Conservation (phyloP, 1,140 invertebrate genomes). For the Aradophagus sp. region DNA sequence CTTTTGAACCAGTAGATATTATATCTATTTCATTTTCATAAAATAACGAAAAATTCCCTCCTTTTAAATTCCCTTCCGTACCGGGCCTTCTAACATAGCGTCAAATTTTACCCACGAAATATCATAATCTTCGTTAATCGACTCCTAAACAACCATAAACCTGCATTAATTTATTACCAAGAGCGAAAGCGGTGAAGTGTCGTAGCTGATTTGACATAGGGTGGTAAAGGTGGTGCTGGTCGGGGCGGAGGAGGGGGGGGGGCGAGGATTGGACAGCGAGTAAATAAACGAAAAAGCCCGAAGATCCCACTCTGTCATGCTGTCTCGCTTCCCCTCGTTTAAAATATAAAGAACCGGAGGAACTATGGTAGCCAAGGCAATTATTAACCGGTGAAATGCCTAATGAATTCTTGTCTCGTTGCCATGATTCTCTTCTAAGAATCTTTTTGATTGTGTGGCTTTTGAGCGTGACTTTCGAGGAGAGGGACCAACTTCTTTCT, state of each 20-base stretch:
- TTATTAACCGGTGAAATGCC: slow-evolving; percentile 65
- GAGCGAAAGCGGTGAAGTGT: slow-evolving; percentile 52
- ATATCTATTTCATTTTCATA: too few species aligned
- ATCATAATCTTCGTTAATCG: too few species aligned
- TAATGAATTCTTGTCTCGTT: slow-evolving; percentile 69
- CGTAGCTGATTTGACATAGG: slow-evolving; percentile 40
- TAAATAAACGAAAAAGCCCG: slow-evolving; percentile 15
- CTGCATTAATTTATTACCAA: slow-evolving; percentile 34
- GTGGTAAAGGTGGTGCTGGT: neutral
- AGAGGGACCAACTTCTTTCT: slow-evolving; percentile 65
- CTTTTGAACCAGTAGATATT: too few species aligned
- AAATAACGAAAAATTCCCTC: too few species aligned
- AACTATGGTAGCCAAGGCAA: slow-evolving; percentile 63
- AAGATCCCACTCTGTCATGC: too few species aligned
- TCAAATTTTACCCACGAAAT: too few species aligned
- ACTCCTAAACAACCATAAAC: slow-evolving; percentile 20
- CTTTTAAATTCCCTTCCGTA: too few species aligned
- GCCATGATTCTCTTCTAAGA: slow-evolving; percentile 56
- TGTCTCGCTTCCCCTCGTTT: too few species aligned
- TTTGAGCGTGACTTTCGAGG: slow-evolving; percentile 52
- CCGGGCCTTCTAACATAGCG: too few species aligned
- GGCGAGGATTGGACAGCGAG: slow-evolving; percentile 1
- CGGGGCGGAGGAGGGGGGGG: too few species aligned
- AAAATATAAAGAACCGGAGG: slow-evolving; percentile 44
- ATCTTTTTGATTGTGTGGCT: slow-evolving; percentile 55